These are phyloP conservation scores for Indicator maculatus DNA, from an alignment of 2,113 vertebrate genomes.

Conservation along the genomic window DNA sequence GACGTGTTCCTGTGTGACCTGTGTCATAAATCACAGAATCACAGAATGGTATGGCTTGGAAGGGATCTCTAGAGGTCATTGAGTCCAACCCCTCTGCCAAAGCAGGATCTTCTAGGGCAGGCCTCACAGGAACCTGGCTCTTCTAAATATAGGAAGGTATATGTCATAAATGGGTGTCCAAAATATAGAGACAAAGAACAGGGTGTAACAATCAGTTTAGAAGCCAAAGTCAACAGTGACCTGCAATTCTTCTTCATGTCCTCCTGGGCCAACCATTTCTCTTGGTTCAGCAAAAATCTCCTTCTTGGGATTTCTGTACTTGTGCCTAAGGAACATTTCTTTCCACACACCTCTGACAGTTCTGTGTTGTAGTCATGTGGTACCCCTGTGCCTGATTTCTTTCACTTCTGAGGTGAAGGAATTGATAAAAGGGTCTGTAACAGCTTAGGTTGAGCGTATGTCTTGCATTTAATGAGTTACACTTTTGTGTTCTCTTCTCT, in stretches of 20 bases:
- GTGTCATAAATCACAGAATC: no score
- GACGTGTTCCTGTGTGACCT: no score
- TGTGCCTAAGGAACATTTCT: background rate
- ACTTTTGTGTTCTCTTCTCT: background rate
- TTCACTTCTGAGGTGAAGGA: background rate
- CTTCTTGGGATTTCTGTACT: background rate
- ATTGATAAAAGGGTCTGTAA: background rate
- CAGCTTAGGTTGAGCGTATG: fast-evolving
- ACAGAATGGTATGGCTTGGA: no score
- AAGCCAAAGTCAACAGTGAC: background rate
- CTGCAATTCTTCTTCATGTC: background rate
- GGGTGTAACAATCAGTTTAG: background rate
- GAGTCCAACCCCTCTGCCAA: no score
- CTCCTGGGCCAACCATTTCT: background rate
- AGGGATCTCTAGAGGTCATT: no score
- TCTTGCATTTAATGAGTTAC: background rate
- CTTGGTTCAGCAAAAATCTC: background rate
- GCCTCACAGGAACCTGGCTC: no score
- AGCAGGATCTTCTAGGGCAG: no score
- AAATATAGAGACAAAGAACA: background rate
- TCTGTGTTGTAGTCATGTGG: background rate
- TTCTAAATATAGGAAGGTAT: no score
- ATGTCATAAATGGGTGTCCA: background rate
- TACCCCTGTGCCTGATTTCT: background rate
- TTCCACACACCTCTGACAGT: background rate